Evolutionary conservation across 2,888 invertebrate species (phyloP), one percentile per base, ranked within the genome.

Genomic region (Drosophila mercatorum): DNA sequence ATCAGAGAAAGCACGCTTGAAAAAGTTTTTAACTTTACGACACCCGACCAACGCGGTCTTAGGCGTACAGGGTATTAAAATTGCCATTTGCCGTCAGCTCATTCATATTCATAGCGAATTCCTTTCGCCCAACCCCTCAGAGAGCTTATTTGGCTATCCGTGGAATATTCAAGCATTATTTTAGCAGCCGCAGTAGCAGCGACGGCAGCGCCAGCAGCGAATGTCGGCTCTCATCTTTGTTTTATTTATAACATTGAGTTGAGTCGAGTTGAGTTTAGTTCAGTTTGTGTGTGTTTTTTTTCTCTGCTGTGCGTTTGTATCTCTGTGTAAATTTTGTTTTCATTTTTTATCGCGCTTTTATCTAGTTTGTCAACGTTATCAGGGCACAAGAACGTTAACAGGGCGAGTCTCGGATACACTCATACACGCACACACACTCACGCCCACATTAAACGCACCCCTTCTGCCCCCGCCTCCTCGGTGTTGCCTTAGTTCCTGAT

Each of bases 361-460:
- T 84, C 84, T 88, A 81, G 86, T 88, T 84, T 84, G 84, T 84
- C 84, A 88, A 83, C 77, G 77, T 88, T 84, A 88, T 88, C 84
- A 77, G 57, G 53, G 57, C 69, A 61, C 36, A 66, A 49, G 41
- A 69, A 53, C 70, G 51, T 56, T 73, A 72, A 61, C 68, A 55
- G 63, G 66, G 72, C 76, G 55, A 84, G 70, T 70, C 69, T 44
- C 57, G 44, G 44, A 44, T 46, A 44, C 36, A 61, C 55, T 56
- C 22, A 22, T 22, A 44, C 28, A 53, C 31, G 55, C 51, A 26
- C 36, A 44, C 75, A 63, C 70, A 55, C 68, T 58, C 64, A 63
- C 72, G 36, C 55, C 44, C 66, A 34, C 41, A 43, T 60, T 41
- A 26, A 26, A 10, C 5, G 11, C n/a, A 5, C 28, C 22, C 5